Percentiles rank a stretch among this genome's conserved stretches.
Evolutionary conservation across 2,797 vertebrate species (phyloP).

Genomic region (Pipistrellus kuhlii): DNA sequence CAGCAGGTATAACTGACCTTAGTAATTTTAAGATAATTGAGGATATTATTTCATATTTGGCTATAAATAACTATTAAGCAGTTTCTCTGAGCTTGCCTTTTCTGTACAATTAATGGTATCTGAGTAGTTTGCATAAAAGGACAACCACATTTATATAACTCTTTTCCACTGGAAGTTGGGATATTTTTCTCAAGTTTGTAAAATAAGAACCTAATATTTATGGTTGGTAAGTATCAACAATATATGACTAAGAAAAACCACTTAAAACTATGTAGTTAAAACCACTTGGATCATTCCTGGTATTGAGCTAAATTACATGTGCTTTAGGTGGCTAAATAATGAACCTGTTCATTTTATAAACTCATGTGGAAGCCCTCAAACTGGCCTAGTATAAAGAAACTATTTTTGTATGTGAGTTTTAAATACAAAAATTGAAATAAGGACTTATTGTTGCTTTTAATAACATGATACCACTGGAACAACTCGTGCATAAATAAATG

Average conservation of each 20-base stretch:
- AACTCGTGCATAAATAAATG: neutral
- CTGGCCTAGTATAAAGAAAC: neutral
- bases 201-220: conserved; percentile 20
- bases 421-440: conserved; percentile 18
- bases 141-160: neutral
- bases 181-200: conserved; percentile 5
- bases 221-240: neutral
- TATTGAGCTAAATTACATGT: neutral
- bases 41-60: neutral
- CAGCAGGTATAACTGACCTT: neutral
- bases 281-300: neutral
- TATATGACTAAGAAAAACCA: neutral
- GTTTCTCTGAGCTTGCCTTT: conserved; percentile 8
- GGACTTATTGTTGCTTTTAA: neutral
- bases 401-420: neutral
- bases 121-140: conserved; percentile 13
- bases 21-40: neutral
- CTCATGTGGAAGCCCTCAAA: neutral
- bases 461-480: neutral
- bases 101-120: neutral
- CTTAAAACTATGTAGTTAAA: neutral
- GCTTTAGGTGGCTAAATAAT: neutral
- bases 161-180: neutral
- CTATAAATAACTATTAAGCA: conserved; percentile 30
- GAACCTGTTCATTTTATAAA: conserved; percentile 29